Evolutionary conservation across 2,797 vertebrate genomes (phyloP).

Genomic region (Botia almorhae): DNA sequence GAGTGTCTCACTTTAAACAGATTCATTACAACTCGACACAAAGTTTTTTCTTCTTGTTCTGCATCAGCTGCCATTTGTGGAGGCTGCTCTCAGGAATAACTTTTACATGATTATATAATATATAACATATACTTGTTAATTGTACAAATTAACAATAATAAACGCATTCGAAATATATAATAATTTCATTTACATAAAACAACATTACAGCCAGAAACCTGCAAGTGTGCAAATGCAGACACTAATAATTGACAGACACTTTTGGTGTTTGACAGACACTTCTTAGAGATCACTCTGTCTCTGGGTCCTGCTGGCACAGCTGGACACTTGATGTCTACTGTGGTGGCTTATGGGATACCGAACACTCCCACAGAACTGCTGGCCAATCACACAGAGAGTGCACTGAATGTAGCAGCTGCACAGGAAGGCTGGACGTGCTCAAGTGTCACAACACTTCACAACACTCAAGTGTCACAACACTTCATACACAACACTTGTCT

Average conservation of each 20-base stretch:
- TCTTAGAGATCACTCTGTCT: conserved; percentile 64
- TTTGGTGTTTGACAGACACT: conserved; percentile 66
- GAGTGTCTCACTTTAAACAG: neutral
- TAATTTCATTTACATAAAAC: no score
- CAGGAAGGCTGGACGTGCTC: conserved; percentile 68
- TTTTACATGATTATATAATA: no score
- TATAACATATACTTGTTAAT: no score
- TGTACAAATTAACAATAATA: no score
- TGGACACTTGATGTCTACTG: conserved; percentile 81
- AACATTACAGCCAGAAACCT: no score
- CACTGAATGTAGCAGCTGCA: conserved; percentile 74
- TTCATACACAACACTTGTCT: no score
- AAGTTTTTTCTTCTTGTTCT: neutral
- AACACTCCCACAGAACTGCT: conserved; percentile 78
- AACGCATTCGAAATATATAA: no score
- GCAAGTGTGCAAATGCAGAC: no score
- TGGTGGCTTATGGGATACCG: conserved; percentile 74
- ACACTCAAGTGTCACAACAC: neutral
- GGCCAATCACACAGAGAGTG: conserved; percentile 81
- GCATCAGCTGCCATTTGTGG: conserved; percentile 72
- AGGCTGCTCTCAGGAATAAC: conserved; percentile 72
- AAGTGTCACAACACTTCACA: neutral
- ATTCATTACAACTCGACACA: neutral
- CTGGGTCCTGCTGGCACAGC: conserved; percentile 75
- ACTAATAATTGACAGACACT: no score